These are phyloP conservation scores for Ennomos erosarius DNA, from an alignment of 2,888 invertebrate genomes.

Conservation along the genomic window DNA sequence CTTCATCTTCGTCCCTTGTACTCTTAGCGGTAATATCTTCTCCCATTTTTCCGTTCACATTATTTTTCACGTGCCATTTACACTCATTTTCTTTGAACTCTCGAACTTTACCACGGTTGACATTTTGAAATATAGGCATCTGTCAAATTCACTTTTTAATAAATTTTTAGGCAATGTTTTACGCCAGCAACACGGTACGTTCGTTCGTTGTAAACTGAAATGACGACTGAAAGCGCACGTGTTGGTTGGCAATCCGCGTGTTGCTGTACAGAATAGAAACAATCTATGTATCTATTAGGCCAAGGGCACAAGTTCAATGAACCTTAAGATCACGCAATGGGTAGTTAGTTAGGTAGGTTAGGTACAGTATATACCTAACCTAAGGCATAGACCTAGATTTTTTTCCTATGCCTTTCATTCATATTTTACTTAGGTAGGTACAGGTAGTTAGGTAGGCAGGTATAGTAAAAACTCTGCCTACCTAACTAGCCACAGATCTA, in stretches of 20 bases:
- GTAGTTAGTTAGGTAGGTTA: too few species aligned
- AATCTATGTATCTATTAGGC: constrained; percentile 8
- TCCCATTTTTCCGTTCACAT: neutral
- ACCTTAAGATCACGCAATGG: neutral
- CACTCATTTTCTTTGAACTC: constrained; percentile 14
- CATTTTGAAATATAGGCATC: constrained; percentile 23
- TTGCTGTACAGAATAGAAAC: neutral
- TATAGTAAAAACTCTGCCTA: too few species aligned
- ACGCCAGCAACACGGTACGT: constrained; percentile 1
- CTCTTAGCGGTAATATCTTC: too few species aligned
- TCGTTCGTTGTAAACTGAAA: constrained; percentile 12
- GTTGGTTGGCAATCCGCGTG: neutral
- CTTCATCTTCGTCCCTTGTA: constrained; percentile 3
- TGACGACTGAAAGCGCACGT: constrained; percentile 14
- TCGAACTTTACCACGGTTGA: constrained; percentile 13
- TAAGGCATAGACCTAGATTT: too few species aligned
- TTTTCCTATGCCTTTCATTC: too few species aligned
- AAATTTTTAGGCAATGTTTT: neutral
- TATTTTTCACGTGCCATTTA: neutral
- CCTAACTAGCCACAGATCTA: too few species aligned
- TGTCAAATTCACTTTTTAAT: constrained; percentile 16
- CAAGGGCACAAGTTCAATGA: constrained; percentile 21
- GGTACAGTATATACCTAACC: too few species aligned
- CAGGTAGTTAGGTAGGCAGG: too few species aligned
- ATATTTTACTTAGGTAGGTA: too few species aligned